These are phyloP conservation scores for Xiphophorus hellerii DNA, from an alignment of 2,113 vertebrate species.

Conservation along the genomic window DNA sequence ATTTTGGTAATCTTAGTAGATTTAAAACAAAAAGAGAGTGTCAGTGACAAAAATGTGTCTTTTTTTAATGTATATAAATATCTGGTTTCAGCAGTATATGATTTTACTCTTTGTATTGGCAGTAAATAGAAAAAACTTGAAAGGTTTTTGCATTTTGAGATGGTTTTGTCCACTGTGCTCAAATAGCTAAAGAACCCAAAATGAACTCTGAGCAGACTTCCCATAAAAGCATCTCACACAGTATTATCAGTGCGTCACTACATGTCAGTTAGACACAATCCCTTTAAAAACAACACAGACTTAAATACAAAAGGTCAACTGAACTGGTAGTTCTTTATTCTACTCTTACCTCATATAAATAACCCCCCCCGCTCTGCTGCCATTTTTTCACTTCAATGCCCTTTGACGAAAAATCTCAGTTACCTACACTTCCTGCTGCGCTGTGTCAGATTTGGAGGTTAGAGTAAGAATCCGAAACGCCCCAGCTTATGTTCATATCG, in stretches of 20 bases:
- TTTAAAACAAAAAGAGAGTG: background rate
- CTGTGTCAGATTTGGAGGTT: conserved; percentile 1
- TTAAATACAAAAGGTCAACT: conserved; percentile 46
- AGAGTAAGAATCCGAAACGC: conserved; percentile 7
- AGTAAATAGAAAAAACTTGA: background rate
- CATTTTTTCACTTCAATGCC: conserved; percentile 49
- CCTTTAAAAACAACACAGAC: conserved; percentile 69
- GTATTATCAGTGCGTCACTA: conserved; percentile 70
- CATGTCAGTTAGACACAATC: conserved; percentile 65
- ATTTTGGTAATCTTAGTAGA: background rate
- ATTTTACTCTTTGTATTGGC: background rate
- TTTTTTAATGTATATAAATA: background rate
- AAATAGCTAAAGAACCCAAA: conserved; percentile 10
- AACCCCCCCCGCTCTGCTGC: conserved; percentile 21
- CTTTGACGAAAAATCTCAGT: conserved; percentile 25
- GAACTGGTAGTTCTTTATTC: conserved; percentile 8
- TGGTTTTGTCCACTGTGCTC: background rate
- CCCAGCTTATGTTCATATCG: background rate
- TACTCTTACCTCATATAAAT: background rate
- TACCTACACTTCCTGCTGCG: conserved; percentile 17
- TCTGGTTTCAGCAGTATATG: background rate
- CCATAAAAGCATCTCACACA: conserved; percentile 37
- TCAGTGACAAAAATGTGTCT: background rate
- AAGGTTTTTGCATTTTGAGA: background rate
- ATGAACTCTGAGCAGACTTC: conserved; percentile 38